These are phyloP conservation scores for Ornithorhynchus anatinus DNA, from an alignment of 2,113 vertebrate genomes.

Conservation along the genomic window DNA sequence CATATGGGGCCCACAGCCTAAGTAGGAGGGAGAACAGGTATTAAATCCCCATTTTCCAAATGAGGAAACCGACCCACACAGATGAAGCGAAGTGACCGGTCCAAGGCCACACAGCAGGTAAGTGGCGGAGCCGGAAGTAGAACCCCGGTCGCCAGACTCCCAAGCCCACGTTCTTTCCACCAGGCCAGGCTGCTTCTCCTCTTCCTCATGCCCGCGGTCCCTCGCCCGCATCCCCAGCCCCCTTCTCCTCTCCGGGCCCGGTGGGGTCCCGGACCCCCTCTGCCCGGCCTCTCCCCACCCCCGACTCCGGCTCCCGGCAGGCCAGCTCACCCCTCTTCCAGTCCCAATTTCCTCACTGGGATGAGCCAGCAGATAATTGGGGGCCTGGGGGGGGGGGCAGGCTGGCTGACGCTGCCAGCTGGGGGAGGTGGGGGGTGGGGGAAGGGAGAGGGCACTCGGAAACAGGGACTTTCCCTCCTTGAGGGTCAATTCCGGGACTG, in stretches of 20 bases:
- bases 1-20: too few species aligned
- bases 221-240: neutral
- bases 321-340: constrained; percentile 19
- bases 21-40: too few species aligned
- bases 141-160: neutral
- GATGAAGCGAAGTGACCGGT: too few species aligned
- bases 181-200: neutral
- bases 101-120: neutral
- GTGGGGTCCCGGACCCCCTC: too few species aligned
- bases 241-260: neutral
- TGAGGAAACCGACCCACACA: too few species aligned
- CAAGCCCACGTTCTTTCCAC: neutral
- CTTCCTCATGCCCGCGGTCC: neutral
- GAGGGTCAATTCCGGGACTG: constrained; percentile 1
- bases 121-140: neutral
- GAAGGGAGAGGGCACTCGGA: too few species aligned
- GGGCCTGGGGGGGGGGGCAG: neutral
- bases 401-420: neutral
- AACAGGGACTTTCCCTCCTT: too few species aligned
- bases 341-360: constrained; percentile 9
- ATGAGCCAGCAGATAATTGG: neutral
- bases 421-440: too few species aligned
- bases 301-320: too few species aligned
- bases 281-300: neutral
- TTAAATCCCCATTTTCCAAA: too few species aligned